Evolutionary conservation across 2,888 invertebrate genomes (phyloP), one percentile per base, ranked within the genome.

Genomic region (Rhorus exstirpatorius): DNA sequence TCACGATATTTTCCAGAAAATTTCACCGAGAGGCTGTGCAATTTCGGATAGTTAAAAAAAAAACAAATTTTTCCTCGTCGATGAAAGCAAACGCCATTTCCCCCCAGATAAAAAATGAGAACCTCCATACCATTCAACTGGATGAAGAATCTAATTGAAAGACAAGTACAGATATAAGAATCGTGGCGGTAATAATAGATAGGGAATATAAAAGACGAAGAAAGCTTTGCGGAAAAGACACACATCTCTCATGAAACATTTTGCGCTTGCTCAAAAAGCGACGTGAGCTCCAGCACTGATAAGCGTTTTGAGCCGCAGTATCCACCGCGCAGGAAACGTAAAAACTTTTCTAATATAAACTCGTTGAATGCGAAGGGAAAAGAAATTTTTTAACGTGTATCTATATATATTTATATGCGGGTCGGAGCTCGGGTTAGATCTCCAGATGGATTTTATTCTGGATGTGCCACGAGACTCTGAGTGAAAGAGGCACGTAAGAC

Each of bases 261-360:
- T 70, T 80, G 74, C 68, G 61, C 61, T 75, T 24, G 31, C 44
- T 24, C 46, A 17, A 61, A 49, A 53, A 61, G 61, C 51, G 68
- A 79, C 79, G 79, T 75, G 68, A 79, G 61, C 35, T 55, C 55
- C 46, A 41, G 74, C 63, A 74, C 68, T 74, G 79, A 85, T 85
- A 85, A 88, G 82, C 84, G 78, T 84, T 86, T 86, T 84, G 78
- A 84, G 74, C 79, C 76, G 74, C 60, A 79, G 61, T n/a, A n/a
- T 14, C 78, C 60, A 77, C 51, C 67, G 77, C 79, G 84, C 80
- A 82, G 86, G 81, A 88, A 86, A 87, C 86, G 86, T 89, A 89
- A 90, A 89, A 90, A 90, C 90, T 90, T 90, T 90, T 83, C 88
- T 89, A 90, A 90, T 90, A 90, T 89, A 90, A 90, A 90, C 87